Evolutionary conservation across 1,140 invertebrate species (phyloP).

Genomic region (Choristoneura fumiferana): DNA sequence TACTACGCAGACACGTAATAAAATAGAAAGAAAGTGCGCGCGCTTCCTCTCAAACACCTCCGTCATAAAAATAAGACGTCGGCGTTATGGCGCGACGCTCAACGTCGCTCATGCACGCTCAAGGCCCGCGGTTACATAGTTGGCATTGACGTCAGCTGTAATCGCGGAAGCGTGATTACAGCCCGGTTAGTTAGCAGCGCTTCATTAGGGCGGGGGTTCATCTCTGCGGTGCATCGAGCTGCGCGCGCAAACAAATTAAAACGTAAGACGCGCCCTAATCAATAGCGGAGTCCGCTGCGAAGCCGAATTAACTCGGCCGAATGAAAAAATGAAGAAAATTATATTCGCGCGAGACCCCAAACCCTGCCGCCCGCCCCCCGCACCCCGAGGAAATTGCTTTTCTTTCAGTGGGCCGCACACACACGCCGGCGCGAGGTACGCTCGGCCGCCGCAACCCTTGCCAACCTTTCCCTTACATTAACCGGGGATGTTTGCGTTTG

Average conservation of each 20-base stretch:
- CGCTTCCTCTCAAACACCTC: constrained; percentile 2
- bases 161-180: constrained; percentile 59
- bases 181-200: constrained; percentile 30
- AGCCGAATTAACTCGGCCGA: constrained; percentile 76
- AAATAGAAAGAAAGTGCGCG: not conserved
- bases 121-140: constrained; percentile 31
- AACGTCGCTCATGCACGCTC: constrained; percentile 1
- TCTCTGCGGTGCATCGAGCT: constrained; percentile 64
- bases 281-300: constrained; percentile 73
- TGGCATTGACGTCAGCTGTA: constrained; percentile 58
- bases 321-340: constrained; percentile 78
- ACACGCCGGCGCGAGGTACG: constrained; percentile 40
- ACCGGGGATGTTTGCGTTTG: too few species aligned
- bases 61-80: not conserved
- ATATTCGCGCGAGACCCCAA: constrained; percentile 73
- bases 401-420: constrained; percentile 71
- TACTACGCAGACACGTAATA: not conserved
- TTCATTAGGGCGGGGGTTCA: constrained; percentile 39
- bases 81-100: not conserved
- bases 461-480: not conserved
- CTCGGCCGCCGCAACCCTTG: constrained; percentile 28
- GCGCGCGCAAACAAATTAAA: constrained; percentile 78
- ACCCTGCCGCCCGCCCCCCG: constrained; percentile 35
- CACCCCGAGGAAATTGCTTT: constrained; percentile 73
- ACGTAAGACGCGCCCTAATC: constrained; percentile 78